Evolutionary conservation across 2,888 invertebrate species (phyloP).

Genomic region (Leucophora obtusa): DNA sequence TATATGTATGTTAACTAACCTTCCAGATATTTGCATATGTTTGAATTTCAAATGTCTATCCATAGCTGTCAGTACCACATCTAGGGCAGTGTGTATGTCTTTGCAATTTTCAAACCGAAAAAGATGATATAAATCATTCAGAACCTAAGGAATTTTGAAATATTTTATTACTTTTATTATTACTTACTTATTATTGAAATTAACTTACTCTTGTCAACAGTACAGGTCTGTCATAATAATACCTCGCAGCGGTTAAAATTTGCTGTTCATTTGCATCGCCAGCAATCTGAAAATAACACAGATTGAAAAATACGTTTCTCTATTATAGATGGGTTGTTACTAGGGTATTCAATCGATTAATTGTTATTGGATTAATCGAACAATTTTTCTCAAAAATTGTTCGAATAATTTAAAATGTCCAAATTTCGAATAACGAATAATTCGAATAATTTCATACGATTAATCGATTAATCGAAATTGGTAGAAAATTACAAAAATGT

Average conservation of each 20-base stretch:
- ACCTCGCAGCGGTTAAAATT: slow-evolving; percentile 89
- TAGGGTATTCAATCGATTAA: too few relatives aligned
- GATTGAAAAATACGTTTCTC: background rate
- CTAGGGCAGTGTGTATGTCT: slow-evolving; percentile 86
- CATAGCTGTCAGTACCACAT: slow-evolving; percentile 93
- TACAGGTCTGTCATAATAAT: slow-evolving; percentile 91
- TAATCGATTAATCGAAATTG: too few relatives aligned
- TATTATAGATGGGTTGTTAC: too few relatives aligned
- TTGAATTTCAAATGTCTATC: slow-evolving; percentile 90
- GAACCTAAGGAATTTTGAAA: slow-evolving; percentile 80
- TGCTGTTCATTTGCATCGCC: slow-evolving; percentile 95
- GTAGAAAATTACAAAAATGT: too few relatives aligned
- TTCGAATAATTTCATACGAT: too few relatives aligned
- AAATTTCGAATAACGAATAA: too few relatives aligned
- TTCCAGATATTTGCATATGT: slow-evolving; percentile 95
- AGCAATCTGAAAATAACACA: slow-evolving; percentile 83
- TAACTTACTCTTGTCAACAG: slow-evolving; percentile 82
- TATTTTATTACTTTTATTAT: too few relatives aligned
- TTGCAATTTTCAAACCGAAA: slow-evolving; percentile 91
- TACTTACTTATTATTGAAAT: too few relatives aligned
- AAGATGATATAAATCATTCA: slow-evolving; percentile 94
- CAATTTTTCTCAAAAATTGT: too few relatives aligned
- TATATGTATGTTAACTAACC: slow-evolving; percentile 80
- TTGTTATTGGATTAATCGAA: too few relatives aligned
- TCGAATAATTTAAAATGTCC: too few relatives aligned